Evolutionary conservation across 92 coral and sea anemone genomes (phyloP), one percentile per base, ranked within the genome.

Genomic region (Bergia puertoricense): DNA sequence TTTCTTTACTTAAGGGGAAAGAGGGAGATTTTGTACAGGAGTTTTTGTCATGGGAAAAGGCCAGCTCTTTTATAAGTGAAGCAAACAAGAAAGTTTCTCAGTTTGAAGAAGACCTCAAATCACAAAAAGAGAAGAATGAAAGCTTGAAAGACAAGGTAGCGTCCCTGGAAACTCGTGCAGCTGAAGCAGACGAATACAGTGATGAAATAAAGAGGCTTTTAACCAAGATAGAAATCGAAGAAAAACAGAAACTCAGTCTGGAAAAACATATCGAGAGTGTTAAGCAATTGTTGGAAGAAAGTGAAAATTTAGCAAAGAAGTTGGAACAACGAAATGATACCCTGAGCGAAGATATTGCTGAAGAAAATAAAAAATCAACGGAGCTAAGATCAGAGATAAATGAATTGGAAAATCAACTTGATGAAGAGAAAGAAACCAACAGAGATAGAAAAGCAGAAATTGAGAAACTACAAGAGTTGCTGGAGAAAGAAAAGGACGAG

Each of bases 381-480:
- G 96, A 92, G 44, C 68, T 92, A 57, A 92, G 93, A 72, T 91
- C 88, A 73, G 94, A 94, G 82, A 88, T 97, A 38, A 92, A 94
- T 37, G 91, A 87, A 43, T 88, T 93, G 11, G 94, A 95, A 76
- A 85, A 88, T 39, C 88, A 92, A 71, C 91, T 95, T 73, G 89
- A 90, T 39, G 81, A 89, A 30, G 96, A 95, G 72, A 90, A 89
- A 81, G 89, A 83, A 69, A 85, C 77, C 71, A 92, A 89, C 75
- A 81, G 91, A 76, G 90, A 87, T 51, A 81, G 90, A 23, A 69
- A 81, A 15, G 56, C 89, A 3, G 86, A 85, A 36, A 76, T 91
- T 40, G 84, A 91, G 46, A 85, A 90, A 76, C 91, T 88, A 37
- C 74, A 80, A 40, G 81, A 83, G 15, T 82, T 51, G 7, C 38